Evolutionary conservation across 2,797 vertebrate species (phyloP).

Genomic region (Chelonia mydas): DNA sequence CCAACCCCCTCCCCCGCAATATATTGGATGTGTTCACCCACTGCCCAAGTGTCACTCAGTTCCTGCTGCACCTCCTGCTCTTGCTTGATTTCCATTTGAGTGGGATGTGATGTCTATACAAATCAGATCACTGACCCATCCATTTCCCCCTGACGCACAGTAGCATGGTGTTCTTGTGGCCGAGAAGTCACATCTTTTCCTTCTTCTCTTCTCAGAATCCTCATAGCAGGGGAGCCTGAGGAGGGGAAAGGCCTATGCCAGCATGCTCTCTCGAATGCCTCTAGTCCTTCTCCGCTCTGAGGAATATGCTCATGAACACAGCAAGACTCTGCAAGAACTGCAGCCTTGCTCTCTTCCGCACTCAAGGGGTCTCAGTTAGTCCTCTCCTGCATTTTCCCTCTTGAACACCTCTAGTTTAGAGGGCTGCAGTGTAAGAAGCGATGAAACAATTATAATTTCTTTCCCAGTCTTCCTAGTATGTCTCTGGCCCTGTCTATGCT

Average conservation of each 20-base stretch:
- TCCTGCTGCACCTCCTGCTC: neutral
- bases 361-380: neutral
- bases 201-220: neutral
- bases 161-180: neutral
- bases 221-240: neutral
- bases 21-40: neutral
- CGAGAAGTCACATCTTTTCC: neutral
- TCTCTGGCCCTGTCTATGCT: neutral
- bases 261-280: neutral
- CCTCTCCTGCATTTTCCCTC: neutral
- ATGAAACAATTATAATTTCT: neutral
- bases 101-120: neutral
- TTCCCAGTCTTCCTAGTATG: neutral
- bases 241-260: neutral
- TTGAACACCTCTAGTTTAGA: neutral
- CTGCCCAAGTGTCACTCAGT: neutral
- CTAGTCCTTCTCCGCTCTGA: neutral
- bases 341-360: neutral
- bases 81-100: neutral
- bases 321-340: neutral
- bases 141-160: neutral
- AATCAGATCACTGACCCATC: neutral
- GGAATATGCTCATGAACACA: neutral
- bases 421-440: neutral
- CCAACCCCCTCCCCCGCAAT: rapidly evolving